Evolutionary conservation across 1,140 invertebrate species (phyloP).

Genomic region (Lordiphosa clarofinis): DNA sequence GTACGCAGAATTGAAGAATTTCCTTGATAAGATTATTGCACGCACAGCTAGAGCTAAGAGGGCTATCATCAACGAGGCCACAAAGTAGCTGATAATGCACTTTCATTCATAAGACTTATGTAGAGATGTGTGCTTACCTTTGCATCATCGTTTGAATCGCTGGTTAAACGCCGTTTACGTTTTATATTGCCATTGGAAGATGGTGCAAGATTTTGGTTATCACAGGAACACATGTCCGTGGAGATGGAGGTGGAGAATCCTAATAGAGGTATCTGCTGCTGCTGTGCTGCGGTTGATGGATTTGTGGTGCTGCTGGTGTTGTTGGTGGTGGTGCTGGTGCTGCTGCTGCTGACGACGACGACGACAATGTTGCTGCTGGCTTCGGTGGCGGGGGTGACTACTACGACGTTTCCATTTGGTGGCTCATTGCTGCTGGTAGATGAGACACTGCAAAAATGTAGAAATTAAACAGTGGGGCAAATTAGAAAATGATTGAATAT

Average conservation of each 20-base stretch:
- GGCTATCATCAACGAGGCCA: too few species aligned
- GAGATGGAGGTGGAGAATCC: neutral
- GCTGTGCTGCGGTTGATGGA: constrained; percentile 15
- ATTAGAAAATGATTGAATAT: neutral
- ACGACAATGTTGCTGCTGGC: constrained; percentile 24
- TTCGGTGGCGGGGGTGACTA: constrained; percentile 36
- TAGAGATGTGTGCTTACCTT: constrained; percentile 38
- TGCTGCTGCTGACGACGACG: constrained; percentile 31
- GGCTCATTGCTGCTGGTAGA: constrained; percentile 49
- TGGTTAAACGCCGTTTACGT: constrained; percentile 55
- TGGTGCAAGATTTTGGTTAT: constrained; percentile 36
- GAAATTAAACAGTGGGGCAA: constrained; percentile 15
- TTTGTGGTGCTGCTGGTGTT: constrained; percentile 14
- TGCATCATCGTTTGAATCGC: constrained; percentile 39
- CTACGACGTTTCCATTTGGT: constrained; percentile 22
- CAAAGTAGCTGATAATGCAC: constrained; percentile 21
- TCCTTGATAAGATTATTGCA: constrained; percentile 52
- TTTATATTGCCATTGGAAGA: constrained; percentile 41
- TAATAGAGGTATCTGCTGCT: constrained; percentile 5
- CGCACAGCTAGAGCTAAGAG: constrained; percentile 7
- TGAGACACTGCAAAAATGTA: constrained; percentile 29
- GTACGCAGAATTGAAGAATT: constrained; percentile 14
- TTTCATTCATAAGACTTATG: constrained; percentile 46
- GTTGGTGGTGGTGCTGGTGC: constrained; percentile 17
- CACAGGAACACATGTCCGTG: constrained; percentile 42